Percentiles rank a stretch among this genome's conserved stretches.
Conservation (phyloP, 2,113 vertebrate species). For the Apistogramma diplotaenia region DNA sequence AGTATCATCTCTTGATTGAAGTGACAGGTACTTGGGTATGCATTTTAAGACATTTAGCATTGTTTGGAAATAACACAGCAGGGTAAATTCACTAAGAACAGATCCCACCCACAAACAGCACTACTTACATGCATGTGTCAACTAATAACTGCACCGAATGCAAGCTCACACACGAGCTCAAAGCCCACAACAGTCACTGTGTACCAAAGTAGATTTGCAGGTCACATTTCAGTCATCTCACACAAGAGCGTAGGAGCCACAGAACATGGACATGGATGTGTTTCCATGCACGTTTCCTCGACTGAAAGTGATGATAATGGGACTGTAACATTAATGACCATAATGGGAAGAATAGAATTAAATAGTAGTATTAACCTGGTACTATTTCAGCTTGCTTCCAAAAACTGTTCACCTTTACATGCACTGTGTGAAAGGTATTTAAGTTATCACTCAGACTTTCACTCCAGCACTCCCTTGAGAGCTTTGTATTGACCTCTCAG, state of each 20-base stretch:
- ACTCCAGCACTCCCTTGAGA: not conserved
- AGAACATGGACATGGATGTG: not conserved
- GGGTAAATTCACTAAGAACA: not conserved
- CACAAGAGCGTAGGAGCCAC: not conserved
- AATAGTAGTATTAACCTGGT: not conserved
- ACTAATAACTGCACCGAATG: not conserved
- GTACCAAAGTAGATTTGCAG: not conserved
- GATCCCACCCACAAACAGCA: not conserved
- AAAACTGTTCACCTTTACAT: not conserved
- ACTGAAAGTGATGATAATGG: not conserved
- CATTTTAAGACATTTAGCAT: not conserved
- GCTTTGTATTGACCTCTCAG: slow-evolving; percentile 22
- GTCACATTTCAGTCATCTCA: not conserved
- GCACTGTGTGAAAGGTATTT: not conserved
- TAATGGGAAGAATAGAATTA: not conserved
- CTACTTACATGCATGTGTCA: not conserved
- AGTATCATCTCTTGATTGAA: not conserved
- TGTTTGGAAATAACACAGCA: not conserved
- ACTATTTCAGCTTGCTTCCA: no score
- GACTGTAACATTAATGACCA: not conserved
- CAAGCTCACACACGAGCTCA: not conserved
- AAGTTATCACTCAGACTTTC: not conserved
- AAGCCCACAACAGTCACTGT: not conserved
- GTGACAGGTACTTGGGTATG: not conserved
- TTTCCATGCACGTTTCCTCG: not conserved